Base-by-base conservation (phyloP, 2,797 vertebrate species). In the Acipenser transmontanus region DNA sequence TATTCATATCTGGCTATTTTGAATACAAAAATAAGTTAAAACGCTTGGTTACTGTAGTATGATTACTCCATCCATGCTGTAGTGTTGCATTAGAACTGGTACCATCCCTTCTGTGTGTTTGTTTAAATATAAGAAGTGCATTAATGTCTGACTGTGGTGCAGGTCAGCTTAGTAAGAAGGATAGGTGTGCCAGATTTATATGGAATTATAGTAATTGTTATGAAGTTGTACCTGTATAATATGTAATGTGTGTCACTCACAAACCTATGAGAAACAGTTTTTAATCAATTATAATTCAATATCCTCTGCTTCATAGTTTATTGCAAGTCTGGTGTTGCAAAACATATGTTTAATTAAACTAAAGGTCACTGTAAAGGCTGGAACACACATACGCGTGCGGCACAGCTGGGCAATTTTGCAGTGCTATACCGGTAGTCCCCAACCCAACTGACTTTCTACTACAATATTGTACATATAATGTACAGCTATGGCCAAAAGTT, bases 211-310 rank as follows among this genome's bases (percentile, higher is more conserved):
- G 8, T 11, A 13, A 52, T 12, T 8, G 50, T 52, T 8, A 34
- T 8, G 50, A 6, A 6, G 7, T 52, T n/a, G 13, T 57, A 57
- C 12, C 12, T 6, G 12, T 11, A 57, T 10, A 57, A 6, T n/a
- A 6, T 57, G 8, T 6, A 57, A 10, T n/a, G 54, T 57, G 54
- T n/a, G 54, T 57, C 54, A 57, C 54, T 57, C 54, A 57, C 13
- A n/a, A n/a, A 57, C 54, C 54, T 57, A 13, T 57, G 54, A 10
- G 54, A 12, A 13, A 4, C 54, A 13, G 13, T 57, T 57, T 57
- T 57, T n/a, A n/a, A n/a, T 56, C 54, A 57, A 57, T 57, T 57
- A 57, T 57, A 57, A 57, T 57, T 57, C 13, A 57, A 57, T 57
- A 57, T 57, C 11, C 54, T 57, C 6, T 13, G 12, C 54, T 57